Conservation (phyloP, 2,113 vertebrate species). For the Seriola rivoliana region DNA sequence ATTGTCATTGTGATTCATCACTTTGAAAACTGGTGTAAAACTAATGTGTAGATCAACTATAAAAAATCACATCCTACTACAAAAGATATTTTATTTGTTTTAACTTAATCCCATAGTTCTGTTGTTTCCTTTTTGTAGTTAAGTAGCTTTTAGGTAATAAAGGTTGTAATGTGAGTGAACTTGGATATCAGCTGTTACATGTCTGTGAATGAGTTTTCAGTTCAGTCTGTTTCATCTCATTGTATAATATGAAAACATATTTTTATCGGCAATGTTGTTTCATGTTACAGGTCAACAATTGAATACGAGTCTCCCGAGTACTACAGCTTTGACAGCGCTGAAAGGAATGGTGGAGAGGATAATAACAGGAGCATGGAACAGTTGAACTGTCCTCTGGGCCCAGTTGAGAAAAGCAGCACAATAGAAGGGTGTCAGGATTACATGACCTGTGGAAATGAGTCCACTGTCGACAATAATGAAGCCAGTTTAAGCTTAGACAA, state of each 20-base stretch:
- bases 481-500: neutral
- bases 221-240: neutral
- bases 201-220: no score
- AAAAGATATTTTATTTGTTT: no score
- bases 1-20: no score
- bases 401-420: neutral
- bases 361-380: neutral
- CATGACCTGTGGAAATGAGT: neutral
- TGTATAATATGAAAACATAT: neutral
- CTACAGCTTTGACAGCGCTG: conserved; percentile 52
- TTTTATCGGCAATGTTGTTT: neutral
- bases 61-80: no score
- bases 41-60: no score
- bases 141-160: no score
- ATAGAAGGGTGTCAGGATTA: neutral
- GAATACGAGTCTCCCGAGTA: conserved; percentile 35
- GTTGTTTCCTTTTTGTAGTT: no score
- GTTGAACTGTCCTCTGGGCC: neutral
- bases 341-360: neutral
- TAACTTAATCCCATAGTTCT: no score
- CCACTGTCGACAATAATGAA: neutral
- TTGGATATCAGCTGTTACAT: no score
- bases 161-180: no score
- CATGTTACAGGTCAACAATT: conserved; percentile 1
- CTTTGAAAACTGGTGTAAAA: no score